Evolutionary conservation across 1,140 invertebrate genomes (phyloP).

Genomic region (Ladona fulva): DNA sequence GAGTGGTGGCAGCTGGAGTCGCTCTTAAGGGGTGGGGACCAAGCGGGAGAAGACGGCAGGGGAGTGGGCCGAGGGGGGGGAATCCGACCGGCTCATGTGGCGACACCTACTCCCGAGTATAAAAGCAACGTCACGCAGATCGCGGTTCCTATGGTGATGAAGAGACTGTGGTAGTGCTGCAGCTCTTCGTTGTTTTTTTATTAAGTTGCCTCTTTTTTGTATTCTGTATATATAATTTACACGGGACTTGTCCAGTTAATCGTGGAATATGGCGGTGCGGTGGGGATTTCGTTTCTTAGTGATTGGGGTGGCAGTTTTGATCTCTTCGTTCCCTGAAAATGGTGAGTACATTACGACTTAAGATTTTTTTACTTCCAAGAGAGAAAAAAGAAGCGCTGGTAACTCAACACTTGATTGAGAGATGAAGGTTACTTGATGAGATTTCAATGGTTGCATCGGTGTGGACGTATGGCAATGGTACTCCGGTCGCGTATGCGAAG

Average conservation of each 20-base stretch:
- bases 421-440: no score
- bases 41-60: background rate
- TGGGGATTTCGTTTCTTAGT: background rate
- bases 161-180: background rate
- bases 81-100: background rate
- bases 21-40: background rate
- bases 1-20: background rate
- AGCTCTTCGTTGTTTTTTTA: slow-evolving; percentile 6
- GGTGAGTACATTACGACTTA: background rate
- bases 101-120: background rate
- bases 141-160: background rate
- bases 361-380: no score
- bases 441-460: no score
- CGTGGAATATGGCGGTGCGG: slow-evolving; percentile 5
- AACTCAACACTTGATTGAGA: no score
- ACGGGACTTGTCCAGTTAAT: background rate
- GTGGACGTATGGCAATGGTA: no score
- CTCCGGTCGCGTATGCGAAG: no score
- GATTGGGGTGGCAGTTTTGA: background rate
- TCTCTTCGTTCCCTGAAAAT: background rate
- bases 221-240: background rate
- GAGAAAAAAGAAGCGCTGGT: no score
- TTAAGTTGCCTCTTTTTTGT: background rate
- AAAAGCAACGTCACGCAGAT: slow-evolving; percentile 3
- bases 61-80: background rate